Evolutionary conservation across 2,888 invertebrate genomes (phyloP).

Genomic region (Eilema griseolum): DNA sequence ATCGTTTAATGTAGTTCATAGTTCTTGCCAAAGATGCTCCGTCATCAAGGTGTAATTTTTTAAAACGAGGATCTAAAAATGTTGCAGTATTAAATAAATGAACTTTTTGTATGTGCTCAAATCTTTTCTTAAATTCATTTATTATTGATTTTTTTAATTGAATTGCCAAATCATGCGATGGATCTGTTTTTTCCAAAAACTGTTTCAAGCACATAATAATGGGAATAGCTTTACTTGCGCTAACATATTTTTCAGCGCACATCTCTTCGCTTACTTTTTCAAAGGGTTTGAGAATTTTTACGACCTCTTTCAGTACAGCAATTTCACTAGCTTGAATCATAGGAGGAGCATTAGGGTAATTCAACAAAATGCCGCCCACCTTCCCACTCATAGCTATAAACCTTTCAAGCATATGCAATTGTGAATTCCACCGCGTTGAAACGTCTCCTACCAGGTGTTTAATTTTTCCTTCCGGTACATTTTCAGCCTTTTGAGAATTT

Average conservation of each 20-base stretch:
- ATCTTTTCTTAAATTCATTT: constrained; percentile 46
- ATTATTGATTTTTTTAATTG: constrained; percentile 45
- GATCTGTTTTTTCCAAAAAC: constrained; percentile 39
- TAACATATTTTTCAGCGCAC: constrained; percentile 55
- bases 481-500: constrained; percentile 43
- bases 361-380: constrained; percentile 46
- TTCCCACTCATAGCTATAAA: constrained; percentile 36
- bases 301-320: constrained; percentile 48
- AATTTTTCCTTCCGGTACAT: constrained; percentile 48
- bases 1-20: constrained; percentile 42
- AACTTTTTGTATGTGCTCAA: constrained; percentile 45
- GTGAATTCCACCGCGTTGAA: constrained; percentile 55
- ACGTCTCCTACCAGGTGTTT: constrained; percentile 54
- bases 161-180: constrained; percentile 42
- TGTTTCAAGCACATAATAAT: constrained; percentile 48
- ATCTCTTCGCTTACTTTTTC: constrained; percentile 55
- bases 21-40: constrained; percentile 40
- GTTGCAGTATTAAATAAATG: constrained; percentile 37
- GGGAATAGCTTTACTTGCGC: constrained; percentile 55
- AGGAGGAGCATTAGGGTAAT: constrained; percentile 48
- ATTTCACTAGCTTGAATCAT: constrained; percentile 55
- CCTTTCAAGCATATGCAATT: constrained; percentile 39
- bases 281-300: constrained; percentile 51
- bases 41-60: constrained; percentile 42
- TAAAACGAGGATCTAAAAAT: constrained; percentile 45